Evolutionary conservation across 2,888 invertebrate species (phyloP).

Genomic region (Orgyia antiqua): DNA sequence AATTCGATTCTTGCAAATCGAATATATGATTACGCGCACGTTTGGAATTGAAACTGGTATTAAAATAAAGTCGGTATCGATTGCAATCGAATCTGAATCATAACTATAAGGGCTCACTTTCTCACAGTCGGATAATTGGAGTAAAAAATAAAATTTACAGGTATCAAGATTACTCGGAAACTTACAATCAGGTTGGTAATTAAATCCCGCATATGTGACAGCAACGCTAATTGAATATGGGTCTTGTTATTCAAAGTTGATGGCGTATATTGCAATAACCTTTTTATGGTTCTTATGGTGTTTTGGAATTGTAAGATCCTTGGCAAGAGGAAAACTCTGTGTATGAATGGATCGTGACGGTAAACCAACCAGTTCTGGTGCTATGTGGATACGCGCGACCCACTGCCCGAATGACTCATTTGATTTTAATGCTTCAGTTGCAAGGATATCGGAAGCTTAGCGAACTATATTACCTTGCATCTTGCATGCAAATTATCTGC

Average conservation of each 20-base stretch:
- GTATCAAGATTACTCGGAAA: constrained; percentile 36
- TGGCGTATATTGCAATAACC: no score
- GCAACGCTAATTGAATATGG: no score
- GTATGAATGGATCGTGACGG: constrained; percentile 24
- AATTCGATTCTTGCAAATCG: constrained; percentile 1
- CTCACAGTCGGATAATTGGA: constrained; percentile 39
- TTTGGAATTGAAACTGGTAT: constrained; percentile 9
- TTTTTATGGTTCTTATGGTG: constrained; percentile 1
- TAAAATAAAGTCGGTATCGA: constrained; percentile 8
- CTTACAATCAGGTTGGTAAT: constrained; percentile 31
- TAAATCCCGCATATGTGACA: no score
- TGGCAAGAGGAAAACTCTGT: constrained; percentile 27
- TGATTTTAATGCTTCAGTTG: constrained; percentile 13
- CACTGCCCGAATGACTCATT: constrained; percentile 59
- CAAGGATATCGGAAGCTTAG: constrained; percentile 6
- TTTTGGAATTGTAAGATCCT: constrained; percentile 5
- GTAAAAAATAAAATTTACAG: constrained; percentile 29
- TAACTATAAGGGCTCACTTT: constrained; percentile 29
- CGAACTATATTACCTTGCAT: constrained; percentile 15
- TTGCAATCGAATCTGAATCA: constrained; percentile 19
- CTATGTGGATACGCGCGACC: constrained; percentile 49
- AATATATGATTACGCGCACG: constrained; percentile 13
- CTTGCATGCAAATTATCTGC: no score
- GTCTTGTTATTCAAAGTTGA: no score
- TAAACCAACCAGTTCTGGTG: constrained; percentile 36